Evolutionary conservation across 2,888 invertebrate genomes (phyloP).

Genomic region (Drosophila meridiana): DNA sequence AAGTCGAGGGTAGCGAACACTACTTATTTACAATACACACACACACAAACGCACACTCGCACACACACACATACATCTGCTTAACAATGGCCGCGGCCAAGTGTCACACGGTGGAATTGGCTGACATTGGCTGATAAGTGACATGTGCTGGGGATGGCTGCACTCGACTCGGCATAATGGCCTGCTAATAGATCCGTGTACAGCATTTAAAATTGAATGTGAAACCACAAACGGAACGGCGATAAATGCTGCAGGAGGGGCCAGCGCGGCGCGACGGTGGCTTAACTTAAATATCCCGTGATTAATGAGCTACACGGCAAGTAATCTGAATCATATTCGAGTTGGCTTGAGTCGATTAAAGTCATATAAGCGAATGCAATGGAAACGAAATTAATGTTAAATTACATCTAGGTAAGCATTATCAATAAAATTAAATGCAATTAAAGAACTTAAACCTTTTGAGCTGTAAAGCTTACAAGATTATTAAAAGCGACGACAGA

Average conservation of each 20-base stretch:
- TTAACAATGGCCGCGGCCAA: constrained; percentile 70
- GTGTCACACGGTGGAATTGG: constrained; percentile 62
- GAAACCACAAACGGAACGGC: constrained; percentile 67
- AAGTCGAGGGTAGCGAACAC: constrained; percentile 45
- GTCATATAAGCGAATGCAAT: not conserved
- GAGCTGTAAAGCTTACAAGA: not conserved
- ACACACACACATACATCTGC: not conserved
- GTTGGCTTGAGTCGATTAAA: not conserved
- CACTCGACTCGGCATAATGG: constrained; percentile 57
- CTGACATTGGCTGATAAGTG: constrained; percentile 74
- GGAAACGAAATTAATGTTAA: not conserved
- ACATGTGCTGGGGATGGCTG: constrained; percentile 70
- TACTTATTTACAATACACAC: constrained; percentile 18
- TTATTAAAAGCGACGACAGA: too few species aligned
- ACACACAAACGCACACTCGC: constrained; percentile 6
- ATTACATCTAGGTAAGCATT: not conserved
- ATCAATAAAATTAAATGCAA: not conserved
- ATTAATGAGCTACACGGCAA: constrained; percentile 40
- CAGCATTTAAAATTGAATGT: constrained; percentile 60
- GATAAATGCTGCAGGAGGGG: constrained; percentile 53
- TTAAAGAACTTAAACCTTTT: not conserved
- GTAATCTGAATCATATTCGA: constrained; percentile 9
- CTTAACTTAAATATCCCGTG: constrained; percentile 20
- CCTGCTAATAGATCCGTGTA: constrained; percentile 67
- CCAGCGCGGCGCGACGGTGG: constrained; percentile 1